Evolutionary conservation across 2,888 invertebrate genomes (phyloP).

Genomic region (Creontiades dilutus): DNA sequence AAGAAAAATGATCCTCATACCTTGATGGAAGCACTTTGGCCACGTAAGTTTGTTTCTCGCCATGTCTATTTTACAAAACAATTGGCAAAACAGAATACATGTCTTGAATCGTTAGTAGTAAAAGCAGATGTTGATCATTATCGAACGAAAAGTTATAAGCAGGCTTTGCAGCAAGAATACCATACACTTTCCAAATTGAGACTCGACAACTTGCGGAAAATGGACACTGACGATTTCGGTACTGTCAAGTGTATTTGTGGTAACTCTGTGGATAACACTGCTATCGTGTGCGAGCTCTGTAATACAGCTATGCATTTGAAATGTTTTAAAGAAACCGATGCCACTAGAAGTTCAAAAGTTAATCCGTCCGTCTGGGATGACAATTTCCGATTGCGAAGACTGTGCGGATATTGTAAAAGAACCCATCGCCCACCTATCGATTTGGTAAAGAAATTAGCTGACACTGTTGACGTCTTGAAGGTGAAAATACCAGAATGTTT

Average conservation of each 20-base stretch:
- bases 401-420: constrained; percentile 73
- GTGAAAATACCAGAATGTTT: constrained; percentile 74
- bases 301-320: constrained; percentile 70
- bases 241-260: constrained; percentile 53
- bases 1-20: constrained; percentile 56
- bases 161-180: constrained; percentile 20
- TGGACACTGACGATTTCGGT: constrained; percentile 21
- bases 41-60: constrained; percentile 68
- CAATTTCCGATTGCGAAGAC: constrained; percentile 49
- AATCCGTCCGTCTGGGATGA: constrained; percentile 15
- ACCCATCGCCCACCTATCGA: constrained; percentile 72
- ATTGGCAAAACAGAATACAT: neutral
- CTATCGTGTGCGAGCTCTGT: constrained; percentile 73
- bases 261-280: neutral
- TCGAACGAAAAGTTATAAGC: neutral
- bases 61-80: constrained; percentile 32
- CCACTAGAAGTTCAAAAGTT: constrained; percentile 2
- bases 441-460: constrained; percentile 35
- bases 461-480: constrained; percentile 51
- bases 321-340: constrained; percentile 63
- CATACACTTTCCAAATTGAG: constrained; percentile 34
- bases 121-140: constrained; percentile 14
- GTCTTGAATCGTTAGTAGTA: constrained; percentile 24
- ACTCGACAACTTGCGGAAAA: constrained; percentile 28
- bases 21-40: constrained; percentile 73